Base-by-base conservation (phyloP, 2,888 invertebrate species). In the Netelia fuscicornis region DNA sequence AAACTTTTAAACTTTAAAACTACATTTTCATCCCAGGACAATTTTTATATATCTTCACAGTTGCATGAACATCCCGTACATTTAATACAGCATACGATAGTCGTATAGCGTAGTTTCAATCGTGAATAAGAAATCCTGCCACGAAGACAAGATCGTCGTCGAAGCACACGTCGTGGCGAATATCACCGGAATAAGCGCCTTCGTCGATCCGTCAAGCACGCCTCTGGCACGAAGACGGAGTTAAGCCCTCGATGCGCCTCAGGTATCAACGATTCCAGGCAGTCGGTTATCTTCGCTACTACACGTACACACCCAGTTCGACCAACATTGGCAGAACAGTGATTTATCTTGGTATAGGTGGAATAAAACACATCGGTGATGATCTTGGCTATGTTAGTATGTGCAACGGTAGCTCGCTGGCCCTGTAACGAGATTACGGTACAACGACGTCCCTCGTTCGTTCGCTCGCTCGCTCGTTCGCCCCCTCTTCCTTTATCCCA, bases 391-490 rank as follows among this genome's bases (percentile, higher is more conserved):
- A 64, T 58, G 48, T 10, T 48, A 52, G 64, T 75, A 62, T 68
- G 79, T 54, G 44, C 58, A 71, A 67, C 70, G 64, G 80, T 75
- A 80, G 86, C 72, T 82, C 84, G 86, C 37, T 81, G 85, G 85
- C 84, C 83, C 87, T 86, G 86, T 88, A 86, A 88, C 86, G 89
- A 88, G 88, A 89, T 90, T 90, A 90, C 88, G 88, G 88, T 88
- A 87, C 88, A 84, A 84, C 80, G 65, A 72, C 74, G 72, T 80
- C 80, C 72, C 60, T 79, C 80, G 72, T 65, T 64, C 75, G 30
- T 8, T 80, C 80, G 80, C 60, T 79, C 80, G 72, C 67, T 64
- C 64, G 37, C 37, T 37, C 44, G 17, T 75, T 76, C 75, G 79
- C 48, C 48, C 37, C 30, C 72, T 42, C 78, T 81, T 87, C 87